phyloP scores from a whole-genome alignment of 64 coral and sea anemone species.

The Anthopleura sola region DNA sequence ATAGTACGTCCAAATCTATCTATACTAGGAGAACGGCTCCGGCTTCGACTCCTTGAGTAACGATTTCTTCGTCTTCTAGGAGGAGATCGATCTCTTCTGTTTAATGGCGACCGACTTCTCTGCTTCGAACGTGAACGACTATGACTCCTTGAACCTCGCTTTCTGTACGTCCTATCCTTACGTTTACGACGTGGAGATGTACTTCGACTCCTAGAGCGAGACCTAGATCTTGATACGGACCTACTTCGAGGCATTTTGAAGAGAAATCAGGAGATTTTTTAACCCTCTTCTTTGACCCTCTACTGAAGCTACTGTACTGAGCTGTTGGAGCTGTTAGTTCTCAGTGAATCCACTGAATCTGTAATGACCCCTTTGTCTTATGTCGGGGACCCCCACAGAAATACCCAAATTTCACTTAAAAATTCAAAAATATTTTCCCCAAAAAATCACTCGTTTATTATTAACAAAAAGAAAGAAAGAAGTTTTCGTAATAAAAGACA shows the following conservation, averaged over 20 bases:
- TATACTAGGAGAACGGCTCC: constrained; percentile 89
- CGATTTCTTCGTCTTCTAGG: background rate
- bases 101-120: constrained; percentile 8
- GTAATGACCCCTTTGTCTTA: background rate
- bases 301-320: background rate
- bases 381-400: background rate
- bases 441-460: background rate
- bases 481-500: background rate
- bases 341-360: background rate
- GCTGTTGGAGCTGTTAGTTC: too few relatives aligned
- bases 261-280: background rate
- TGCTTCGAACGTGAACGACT: constrained; percentile 71
- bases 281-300: background rate
- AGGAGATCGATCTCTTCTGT: constrained; percentile 17
- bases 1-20: constrained; percentile 97
- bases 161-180: constrained; percentile 81
- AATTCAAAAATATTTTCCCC: background rate
- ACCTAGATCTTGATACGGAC: constrained; percentile 78
- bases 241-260: constrained; percentile 87
- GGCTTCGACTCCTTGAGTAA: constrained; percentile 52
- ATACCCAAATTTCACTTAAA: background rate
- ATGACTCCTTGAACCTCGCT: constrained; percentile 43
- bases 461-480: background rate
- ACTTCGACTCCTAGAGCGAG: constrained; percentile 90
- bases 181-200: constrained; percentile 82